Percentiles rank a stretch among this genome's conserved stretches.
These are phyloP conservation scores for Nyleta sp. DNA, from an alignment of 2,888 invertebrate genomes.

Conservation along the genomic window DNA sequence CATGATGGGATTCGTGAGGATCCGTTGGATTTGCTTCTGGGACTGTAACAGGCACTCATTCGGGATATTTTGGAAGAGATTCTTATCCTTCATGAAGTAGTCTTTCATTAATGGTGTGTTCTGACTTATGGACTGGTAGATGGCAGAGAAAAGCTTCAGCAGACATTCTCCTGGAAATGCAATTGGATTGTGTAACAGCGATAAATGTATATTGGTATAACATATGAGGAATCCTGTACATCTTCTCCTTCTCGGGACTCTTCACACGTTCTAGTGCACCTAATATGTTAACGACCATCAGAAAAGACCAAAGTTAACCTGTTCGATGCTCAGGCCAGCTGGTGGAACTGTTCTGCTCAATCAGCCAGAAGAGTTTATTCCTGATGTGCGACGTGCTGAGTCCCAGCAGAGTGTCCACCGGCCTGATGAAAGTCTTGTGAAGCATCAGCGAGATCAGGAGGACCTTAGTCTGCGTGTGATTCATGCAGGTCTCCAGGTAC, in stretches of 20 bases:
- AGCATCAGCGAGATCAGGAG: constrained; percentile 87
- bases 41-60: constrained; percentile 85
- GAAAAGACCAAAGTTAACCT: constrained; percentile 83
- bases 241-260: too few species aligned
- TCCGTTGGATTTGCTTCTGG: constrained; percentile 87
- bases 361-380: constrained; percentile 90
- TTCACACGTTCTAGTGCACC: too few species aligned
- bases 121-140: constrained; percentile 86
- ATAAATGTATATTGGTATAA: too few species aligned
- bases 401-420: constrained; percentile 86
- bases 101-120: constrained; percentile 85
- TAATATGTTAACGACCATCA: neutral
- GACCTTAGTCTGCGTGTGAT: constrained; percentile 88
- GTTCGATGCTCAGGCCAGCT: constrained; percentile 90
- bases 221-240: too few species aligned
- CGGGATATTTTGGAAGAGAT: constrained; percentile 89
- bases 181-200: neutral
- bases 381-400: constrained; percentile 89
- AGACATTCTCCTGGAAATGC: constrained; percentile 85
- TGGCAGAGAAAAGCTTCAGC: constrained; percentile 85
- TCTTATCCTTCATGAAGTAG: constrained; percentile 89
- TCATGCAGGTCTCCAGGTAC: constrained; percentile 88
- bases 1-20: constrained; percentile 88
- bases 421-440: constrained; percentile 89
- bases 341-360: constrained; percentile 86